A percentile compares a stretch with the other conserved stretches of the same genome.
phyloP scores from a whole-genome alignment of 2,888 invertebrate genomes.

The Gastracanthus pulcherrimus region DNA sequence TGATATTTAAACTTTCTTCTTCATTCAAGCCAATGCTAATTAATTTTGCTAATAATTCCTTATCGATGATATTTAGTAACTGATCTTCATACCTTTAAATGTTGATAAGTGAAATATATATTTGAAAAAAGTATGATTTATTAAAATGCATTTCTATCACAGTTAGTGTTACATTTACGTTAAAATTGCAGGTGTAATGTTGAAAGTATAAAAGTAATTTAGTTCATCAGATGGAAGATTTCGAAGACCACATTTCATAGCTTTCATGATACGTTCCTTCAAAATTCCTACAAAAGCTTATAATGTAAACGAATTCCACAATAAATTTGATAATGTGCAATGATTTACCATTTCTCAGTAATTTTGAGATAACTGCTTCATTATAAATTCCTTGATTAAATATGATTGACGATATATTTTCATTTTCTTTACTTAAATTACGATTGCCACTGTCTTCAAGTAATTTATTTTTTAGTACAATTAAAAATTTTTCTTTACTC shows the following conservation, averaged over 20 bases:
- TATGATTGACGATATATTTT: background rate
- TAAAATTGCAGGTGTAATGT: constrained; percentile 4
- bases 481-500: constrained; percentile 18
- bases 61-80: constrained; percentile 43
- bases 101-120: constrained; percentile 46
- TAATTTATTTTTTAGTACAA: constrained; percentile 18
- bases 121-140: no score
- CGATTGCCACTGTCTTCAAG: background rate
- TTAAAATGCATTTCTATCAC: no score
- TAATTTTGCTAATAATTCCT: constrained; percentile 59
- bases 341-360: constrained; percentile 59
- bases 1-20: constrained; percentile 58
- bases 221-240: constrained; percentile 56
- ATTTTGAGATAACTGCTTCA: constrained; percentile 54
- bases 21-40: constrained; percentile 55
- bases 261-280: constrained; percentile 58
- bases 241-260: constrained; percentile 63
- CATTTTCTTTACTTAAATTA: background rate
- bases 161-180: background rate
- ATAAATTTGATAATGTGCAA: constrained; percentile 8
- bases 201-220: constrained; percentile 52
- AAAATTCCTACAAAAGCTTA: constrained; percentile 57
- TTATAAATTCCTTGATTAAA: constrained; percentile 62
- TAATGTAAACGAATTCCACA: constrained; percentile 27
- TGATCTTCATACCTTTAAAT: constrained; percentile 36